These are phyloP conservation scores for Micromussa lordhowensis DNA, from an alignment of 92 coral and sea anemone genomes.

Conservation along the genomic window DNA sequence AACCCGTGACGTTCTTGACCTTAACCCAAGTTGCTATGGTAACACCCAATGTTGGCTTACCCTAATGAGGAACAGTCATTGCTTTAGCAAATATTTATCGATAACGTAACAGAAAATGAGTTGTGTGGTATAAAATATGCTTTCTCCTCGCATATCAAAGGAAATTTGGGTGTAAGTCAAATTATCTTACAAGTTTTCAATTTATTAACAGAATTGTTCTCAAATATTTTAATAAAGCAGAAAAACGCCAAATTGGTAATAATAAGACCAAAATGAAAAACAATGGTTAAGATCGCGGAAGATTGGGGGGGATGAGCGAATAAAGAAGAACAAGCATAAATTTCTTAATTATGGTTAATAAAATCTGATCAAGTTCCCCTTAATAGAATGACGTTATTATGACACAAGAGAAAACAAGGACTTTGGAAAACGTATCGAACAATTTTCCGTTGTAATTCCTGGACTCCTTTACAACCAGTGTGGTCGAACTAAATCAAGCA, in stretches of 20 bases:
- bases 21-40: constrained; percentile 89
- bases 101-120: not conserved
- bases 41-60: constrained; percentile 82
- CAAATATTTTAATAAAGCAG: not conserved
- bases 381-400: not conserved
- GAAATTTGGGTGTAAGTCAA: not conserved
- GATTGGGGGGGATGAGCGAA: not conserved
- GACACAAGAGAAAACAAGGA: not conserved
- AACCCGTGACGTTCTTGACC: constrained; percentile 69
- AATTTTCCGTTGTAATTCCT: no score
- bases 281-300: no score
- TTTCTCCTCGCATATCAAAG: not conserved
- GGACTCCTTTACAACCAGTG: no score
- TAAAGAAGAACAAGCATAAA: not conserved
- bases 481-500: not conserved
- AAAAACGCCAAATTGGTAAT: no score
- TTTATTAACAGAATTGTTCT: not conserved
- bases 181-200: not conserved
- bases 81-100: not conserved
- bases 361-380: not conserved
- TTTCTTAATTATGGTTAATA: not conserved
- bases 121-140: not conserved
- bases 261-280: not conserved
- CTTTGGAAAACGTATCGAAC: not conserved
- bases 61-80: constrained; percentile 30